Base-by-base conservation (phyloP, 2,888 invertebrate species). In the Lasioglossum villosulum region DNA sequence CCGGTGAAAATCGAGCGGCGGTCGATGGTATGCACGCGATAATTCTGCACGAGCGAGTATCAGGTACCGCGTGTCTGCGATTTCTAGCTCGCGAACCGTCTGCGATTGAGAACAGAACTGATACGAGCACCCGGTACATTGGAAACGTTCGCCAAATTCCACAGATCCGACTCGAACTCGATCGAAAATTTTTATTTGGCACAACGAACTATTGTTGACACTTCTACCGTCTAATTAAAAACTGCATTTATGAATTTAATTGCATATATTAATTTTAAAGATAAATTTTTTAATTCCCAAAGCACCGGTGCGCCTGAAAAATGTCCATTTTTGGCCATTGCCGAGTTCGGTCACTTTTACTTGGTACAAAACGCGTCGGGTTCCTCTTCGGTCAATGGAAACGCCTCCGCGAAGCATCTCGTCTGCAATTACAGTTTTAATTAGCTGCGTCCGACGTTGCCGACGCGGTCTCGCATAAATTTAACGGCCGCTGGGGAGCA, bases 401-500 rank as follows among this genome's bases (percentile, higher is more conserved):
- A 74, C 63, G 63, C 66, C 30, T 66, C 23, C 59, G 59, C 59
- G n/a, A 0, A 27, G 56, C 56, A 71, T 87, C 63, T 66, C 37
- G 74, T 75, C 76, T 39, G 83, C 45, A 77, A 78, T 84, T 78
- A 84, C 77, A 82, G 77, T 75, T 84, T 83, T 90, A 90, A 90
- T 89, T 90, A 82, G 80, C 59, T 56, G n/a, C 72, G 63, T 85
- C 75, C 66, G 77, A 48, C 70, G 70, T 30, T 59, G 75, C 39
- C 73, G 59, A 16, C 59, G 71, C 39, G 37, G 72, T 42, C 80
- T 74, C 75, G 92, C 90, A 91, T 92, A 91, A 92, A 92, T 93
- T 93, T 93, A 92, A 93, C 92, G 92, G 91, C 84, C 87, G 81
- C 82, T 87, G 91, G 89, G 77, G 88, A 83, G 68, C 85, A 80